A percentile compares a stretch with the other conserved stretches of the same genome.
These are phyloP conservation scores for Sibirionetta formosa DNA, from an alignment of 2,797 vertebrate species.

Conservation along the genomic window DNA sequence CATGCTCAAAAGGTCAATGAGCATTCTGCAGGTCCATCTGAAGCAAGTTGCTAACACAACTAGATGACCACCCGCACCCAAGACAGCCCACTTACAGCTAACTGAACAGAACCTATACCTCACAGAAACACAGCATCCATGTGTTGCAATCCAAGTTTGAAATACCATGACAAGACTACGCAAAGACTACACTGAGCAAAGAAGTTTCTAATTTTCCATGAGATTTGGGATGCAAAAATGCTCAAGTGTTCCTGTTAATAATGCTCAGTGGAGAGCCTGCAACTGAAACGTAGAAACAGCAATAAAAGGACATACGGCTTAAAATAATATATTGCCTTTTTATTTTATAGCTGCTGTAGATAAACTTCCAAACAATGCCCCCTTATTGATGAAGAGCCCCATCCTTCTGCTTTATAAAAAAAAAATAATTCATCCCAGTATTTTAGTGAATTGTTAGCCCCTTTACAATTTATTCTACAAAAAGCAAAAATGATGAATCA, in stretches of 20 bases:
- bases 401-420: background rate
- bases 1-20: background rate
- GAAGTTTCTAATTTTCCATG: background rate
- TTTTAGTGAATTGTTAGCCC: background rate
- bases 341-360: background rate
- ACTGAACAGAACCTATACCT: background rate
- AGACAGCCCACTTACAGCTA: background rate
- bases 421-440: background rate
- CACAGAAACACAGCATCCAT: fast-evolving
- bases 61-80: background rate
- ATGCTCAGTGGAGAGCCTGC: background rate
- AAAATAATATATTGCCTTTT: slow-evolving; percentile 6
- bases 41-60: background rate
- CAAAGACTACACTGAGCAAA: background rate
- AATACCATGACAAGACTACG: background rate
- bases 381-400: background rate
- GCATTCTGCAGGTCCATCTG: background rate
- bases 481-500: background rate
- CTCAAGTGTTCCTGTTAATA: background rate
- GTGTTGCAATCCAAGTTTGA: background rate
- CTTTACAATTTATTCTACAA: background rate
- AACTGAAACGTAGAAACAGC: background rate
- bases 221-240: background rate
- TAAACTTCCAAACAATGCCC: background rate
- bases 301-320: background rate